These are phyloP conservation scores for Ceyx erithaca DNA, from an alignment of 2,797 vertebrate species.

Conservation along the genomic window DNA sequence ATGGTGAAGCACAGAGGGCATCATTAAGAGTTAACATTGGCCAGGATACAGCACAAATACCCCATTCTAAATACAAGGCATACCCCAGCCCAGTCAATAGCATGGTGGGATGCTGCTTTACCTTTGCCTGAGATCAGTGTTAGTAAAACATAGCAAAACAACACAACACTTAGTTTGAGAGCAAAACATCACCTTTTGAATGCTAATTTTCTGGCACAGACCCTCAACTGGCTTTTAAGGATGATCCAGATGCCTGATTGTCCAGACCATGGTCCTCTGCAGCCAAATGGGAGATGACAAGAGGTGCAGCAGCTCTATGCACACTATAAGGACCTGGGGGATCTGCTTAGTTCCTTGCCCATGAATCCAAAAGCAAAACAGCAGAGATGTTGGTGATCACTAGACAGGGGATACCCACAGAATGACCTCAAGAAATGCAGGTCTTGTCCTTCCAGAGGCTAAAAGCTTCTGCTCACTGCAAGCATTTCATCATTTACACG, in stretches of 20 bases:
- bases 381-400: neutral
- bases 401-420: neutral
- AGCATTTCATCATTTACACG: neutral
- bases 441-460: neutral
- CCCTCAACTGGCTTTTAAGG: neutral
- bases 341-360: neutral
- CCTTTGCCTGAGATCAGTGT: slow-evolving; percentile 32
- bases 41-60: slow-evolving; percentile 42
- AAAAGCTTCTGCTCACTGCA: neutral
- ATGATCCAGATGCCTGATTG: neutral
- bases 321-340: neutral
- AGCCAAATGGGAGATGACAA: neutral
- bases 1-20: neutral
- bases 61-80: slow-evolving; percentile 23
- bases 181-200: neutral
- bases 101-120: slow-evolving; percentile 36
- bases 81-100: slow-evolving; percentile 19
- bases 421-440: neutral
- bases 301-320: neutral
- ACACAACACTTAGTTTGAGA: neutral
- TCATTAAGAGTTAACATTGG: slow-evolving; percentile 21
- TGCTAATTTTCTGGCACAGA: neutral
- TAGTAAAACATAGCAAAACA: neutral
- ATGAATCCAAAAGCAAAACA: neutral
- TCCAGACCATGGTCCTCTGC: neutral